A percentile compares a stretch with the other conserved stretches of the same genome.
These are phyloP conservation scores for Drosophila demipolita DNA, from an alignment of 2,888 invertebrate genomes.

Conservation along the genomic window DNA sequence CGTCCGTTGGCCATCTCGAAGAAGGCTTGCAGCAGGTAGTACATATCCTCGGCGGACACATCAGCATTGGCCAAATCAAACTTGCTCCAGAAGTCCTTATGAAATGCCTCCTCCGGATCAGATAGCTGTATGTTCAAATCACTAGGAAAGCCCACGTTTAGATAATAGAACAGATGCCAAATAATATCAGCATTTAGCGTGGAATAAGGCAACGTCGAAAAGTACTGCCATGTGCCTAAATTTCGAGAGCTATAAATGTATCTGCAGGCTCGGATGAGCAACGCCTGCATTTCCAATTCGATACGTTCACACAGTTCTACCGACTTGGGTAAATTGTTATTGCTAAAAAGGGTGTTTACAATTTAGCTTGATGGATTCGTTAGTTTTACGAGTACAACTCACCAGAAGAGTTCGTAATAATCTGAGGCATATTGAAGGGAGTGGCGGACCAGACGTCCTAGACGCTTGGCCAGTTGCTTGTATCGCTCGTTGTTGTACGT, in stretches of 20 bases:
- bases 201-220: constrained; percentile 90
- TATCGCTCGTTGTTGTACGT: constrained; percentile 88
- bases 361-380: neutral
- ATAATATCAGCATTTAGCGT: constrained; percentile 87
- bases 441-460: constrained; percentile 89
- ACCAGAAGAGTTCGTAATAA: constrained; percentile 85
- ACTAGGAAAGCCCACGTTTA: constrained; percentile 87
- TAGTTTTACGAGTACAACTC: constrained; percentile 16
- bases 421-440: constrained; percentile 91
- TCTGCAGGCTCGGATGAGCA: constrained; percentile 89
- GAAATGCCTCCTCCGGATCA: constrained; percentile 86
- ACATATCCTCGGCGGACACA: constrained; percentile 90
- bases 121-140: constrained; percentile 67
- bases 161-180: constrained; percentile 89
- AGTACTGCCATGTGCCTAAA: constrained; percentile 92
- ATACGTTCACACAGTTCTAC: constrained; percentile 86
- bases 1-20: constrained; percentile 92
- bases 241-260: constrained; percentile 90
- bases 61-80: constrained; percentile 88
- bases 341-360: constrained; percentile 55
- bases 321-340: constrained; percentile 84
- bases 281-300: constrained; percentile 90
- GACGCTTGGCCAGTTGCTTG: constrained; percentile 89
- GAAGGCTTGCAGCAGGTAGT: constrained; percentile 91
- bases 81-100: constrained; percentile 85